Evolutionary conservation across 2,113 vertebrate genomes (phyloP), one percentile per base, ranked within the genome.

Genomic region (Peromyscus leucopus): DNA sequence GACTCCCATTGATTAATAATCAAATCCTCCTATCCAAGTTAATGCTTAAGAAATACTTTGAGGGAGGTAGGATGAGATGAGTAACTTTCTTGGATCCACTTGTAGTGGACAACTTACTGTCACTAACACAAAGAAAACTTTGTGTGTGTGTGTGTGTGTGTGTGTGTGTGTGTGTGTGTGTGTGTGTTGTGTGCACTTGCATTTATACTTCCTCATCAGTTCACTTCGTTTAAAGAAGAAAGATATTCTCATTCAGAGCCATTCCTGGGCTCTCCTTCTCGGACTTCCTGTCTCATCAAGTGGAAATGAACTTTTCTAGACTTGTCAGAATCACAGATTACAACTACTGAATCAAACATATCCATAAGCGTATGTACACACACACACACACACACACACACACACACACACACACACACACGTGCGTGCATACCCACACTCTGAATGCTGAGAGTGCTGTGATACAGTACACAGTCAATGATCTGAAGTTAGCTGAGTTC

Each of bases 401-500:
- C 83, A 57, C 6, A 48, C 65, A 69, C 65, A 71, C 7, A 61
- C n/a, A 84, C n/a, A 39, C 11, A 28, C 24, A 6, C 33, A 57
- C 10, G 31, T 7, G 21, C 16, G 9, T 36, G 31, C 22, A 51
- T 16, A 59, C 67, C 24, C 10, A 55, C 24, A 24, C 11, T 1
- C 17, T 4, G 91, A 42, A 72, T 61, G 19, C n/a, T 75, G 3
- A 71, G 3, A 71, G 48, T 87, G 28, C 57, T 67, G 24, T 96
- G 36, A 17, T 16, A 96, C 5, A 76, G 51, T 24, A 92, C 33
- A 78, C 33, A 78, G 33, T 83, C 89, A 92, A 10, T 65, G 61
- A 97, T 57, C 57, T 61, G 74, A 91, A 93, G 65, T 89, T 75
- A 86, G 7, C 26, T 96, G 48, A 79, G 22, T 72, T 92, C 39